Base-by-base conservation (phyloP, 1,140 invertebrate species). In the Planococcus citri region DNA sequence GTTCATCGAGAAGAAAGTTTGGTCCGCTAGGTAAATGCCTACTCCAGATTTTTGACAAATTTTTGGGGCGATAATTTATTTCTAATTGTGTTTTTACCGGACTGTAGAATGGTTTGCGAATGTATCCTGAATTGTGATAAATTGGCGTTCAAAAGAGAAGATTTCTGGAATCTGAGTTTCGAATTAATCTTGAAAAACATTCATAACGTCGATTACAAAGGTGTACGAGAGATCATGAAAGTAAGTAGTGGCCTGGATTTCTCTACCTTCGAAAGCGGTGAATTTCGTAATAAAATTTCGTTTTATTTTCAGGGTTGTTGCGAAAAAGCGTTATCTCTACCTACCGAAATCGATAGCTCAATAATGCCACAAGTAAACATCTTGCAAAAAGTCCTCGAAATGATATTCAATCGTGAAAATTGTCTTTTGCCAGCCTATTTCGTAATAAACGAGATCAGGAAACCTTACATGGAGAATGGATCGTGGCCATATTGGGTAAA, bases 361-460 rank as follows among this genome's bases (percentile, higher is more conserved):
- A 84, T 89, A 29, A 82, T 90, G 75, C 88, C 88, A 8, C 91
- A 93, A 79, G 79, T 93, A 33, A 86, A 87, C 75, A 88, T 86
- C n/a, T 78, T 94, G 17, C 84, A 90, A 75, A 85, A 86, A 76
- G 85, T 96, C 1, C 84, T 96, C 67, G 85, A 89, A 74, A 88
- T 90, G 73, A 95, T 97, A 74, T 92, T 97, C 80, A 91, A 97
- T 77, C 82, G 95, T 27, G 92, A 95, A 80, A 88, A 89, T 3
- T 95, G 92, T 76, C 80, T 98, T 10, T 79, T 97, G 57, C 95
- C 95, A 14, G 91, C 89, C 21, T 97, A 97, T 78, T 91, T 98
- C 73, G 91, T 97, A 72, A 88, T 95, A 0, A 96, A 94, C 79
- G 94, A 97, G 81, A 88, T 98, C 73, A 86, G 91, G 69, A 92